Evolutionary conservation across 64 coral and sea anemone genomes (phyloP).

Genomic region (Pocillopora verrucosa): DNA sequence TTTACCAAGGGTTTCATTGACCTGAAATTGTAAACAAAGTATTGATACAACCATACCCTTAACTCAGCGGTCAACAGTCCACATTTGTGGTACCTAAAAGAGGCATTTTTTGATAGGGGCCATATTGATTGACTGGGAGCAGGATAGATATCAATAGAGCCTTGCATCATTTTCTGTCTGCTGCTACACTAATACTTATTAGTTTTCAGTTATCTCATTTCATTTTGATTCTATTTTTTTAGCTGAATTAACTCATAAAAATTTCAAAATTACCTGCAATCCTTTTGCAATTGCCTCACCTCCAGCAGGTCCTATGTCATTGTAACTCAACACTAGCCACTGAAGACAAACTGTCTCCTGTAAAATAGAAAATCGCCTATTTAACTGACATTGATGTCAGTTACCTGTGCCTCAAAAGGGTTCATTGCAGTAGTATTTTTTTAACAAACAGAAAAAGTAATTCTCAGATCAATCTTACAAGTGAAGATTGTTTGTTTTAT

Average conservation of each 20-base stretch:
- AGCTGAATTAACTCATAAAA: too few relatives aligned
- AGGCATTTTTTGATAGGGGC: too few relatives aligned
- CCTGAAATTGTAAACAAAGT: constrained; percentile 24
- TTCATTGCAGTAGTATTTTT: too few relatives aligned
- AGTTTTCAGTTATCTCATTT: too few relatives aligned
- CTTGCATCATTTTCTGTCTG: too few relatives aligned
- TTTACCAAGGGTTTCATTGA: constrained; percentile 82
- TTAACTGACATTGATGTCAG: background rate
- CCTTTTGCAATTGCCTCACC: constrained; percentile 83
- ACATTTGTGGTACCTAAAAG: background rate
- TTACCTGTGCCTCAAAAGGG: background rate
- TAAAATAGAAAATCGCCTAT: background rate
- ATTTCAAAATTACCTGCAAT: constrained; percentile 58
- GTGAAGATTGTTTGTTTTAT: too few relatives aligned
- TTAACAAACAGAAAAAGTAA: too few relatives aligned
- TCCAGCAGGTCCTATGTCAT: constrained; percentile 92
- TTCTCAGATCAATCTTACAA: too few relatives aligned
- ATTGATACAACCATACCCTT: background rate
- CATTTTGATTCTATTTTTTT: too few relatives aligned
- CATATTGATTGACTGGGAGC: too few relatives aligned
- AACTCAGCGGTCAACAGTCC: background rate
- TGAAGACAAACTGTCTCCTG: constrained; percentile 87
- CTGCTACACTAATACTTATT: too few relatives aligned
- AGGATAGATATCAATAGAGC: too few relatives aligned
- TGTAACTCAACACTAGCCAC: constrained; percentile 81